These are phyloP conservation scores for Trichopria drosophilae DNA, from an alignment of 2,888 invertebrate genomes.

Conservation along the genomic window DNA sequence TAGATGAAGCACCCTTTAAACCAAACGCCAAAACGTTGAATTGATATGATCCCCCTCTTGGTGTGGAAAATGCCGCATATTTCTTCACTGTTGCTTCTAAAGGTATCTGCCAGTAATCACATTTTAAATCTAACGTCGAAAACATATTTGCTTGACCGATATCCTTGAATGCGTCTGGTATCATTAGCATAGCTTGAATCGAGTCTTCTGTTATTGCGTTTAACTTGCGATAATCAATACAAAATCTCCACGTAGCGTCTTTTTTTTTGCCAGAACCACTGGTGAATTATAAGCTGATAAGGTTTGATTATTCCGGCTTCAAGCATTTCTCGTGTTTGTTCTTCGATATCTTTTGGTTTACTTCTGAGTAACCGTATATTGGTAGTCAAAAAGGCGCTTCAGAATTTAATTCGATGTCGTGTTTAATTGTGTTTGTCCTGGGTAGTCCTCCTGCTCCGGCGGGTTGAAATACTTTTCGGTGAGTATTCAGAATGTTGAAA, in stretches of 20 bases:
- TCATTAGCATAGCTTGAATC: conserved; percentile 4
- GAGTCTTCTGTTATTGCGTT: conserved; percentile 11
- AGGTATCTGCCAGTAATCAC: conserved; percentile 47
- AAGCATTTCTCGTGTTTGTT: conserved; percentile 35
- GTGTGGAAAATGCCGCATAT: conserved; percentile 42
- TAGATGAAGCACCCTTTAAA: conserved; percentile 39
- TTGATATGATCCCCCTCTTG: conserved; percentile 40
- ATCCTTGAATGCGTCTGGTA: conserved; percentile 15
- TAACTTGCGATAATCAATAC: conserved; percentile 29
- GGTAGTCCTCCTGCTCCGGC: too few relatives aligned
- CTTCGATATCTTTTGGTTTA: too few relatives aligned
- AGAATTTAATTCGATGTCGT: too few relatives aligned
- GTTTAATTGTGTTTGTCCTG: too few relatives aligned
- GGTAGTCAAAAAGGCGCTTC: too few relatives aligned
- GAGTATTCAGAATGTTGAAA: too few relatives aligned
- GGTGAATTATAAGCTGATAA: conserved; percentile 31
- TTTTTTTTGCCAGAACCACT: conserved; percentile 32
- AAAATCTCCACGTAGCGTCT: conserved; percentile 27
- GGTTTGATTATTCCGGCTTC: conserved; percentile 32
- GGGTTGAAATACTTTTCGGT: too few relatives aligned
- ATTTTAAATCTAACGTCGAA: conserved; percentile 41
- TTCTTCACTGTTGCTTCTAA: conserved; percentile 32
- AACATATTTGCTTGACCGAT: conserved; percentile 38
- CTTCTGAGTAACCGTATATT: too few relatives aligned
- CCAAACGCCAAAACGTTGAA: conserved; percentile 44